Conservation (phyloP, 2,797 vertebrate species). For the Crenuchus spilurus region DNA sequence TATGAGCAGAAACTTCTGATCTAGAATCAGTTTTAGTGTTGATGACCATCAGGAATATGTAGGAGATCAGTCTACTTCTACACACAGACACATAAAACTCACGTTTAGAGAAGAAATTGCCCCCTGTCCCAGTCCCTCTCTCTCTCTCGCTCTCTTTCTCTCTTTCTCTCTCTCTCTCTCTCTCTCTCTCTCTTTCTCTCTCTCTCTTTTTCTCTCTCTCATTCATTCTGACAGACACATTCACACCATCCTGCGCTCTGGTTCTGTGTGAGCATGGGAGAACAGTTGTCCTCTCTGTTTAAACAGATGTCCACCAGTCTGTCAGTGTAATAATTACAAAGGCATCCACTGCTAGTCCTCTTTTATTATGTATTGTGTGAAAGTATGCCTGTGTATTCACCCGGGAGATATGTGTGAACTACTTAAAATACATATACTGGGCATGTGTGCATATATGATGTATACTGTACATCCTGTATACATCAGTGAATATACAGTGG, state of each 20-base stretch:
- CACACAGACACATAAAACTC: too few relatives aligned
- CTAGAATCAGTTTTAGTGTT: too few relatives aligned
- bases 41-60: too few relatives aligned
- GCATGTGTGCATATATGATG: too few relatives aligned
- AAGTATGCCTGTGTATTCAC: constrained; percentile 1
- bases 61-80: too few relatives aligned
- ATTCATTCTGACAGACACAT: not conserved
- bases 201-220: not conserved
- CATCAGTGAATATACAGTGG: too few relatives aligned
- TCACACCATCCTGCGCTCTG: not conserved
- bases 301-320: not conserved
- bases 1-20: too few relatives aligned
- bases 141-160: not conserved
- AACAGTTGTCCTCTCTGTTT: not conserved
- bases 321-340: constrained; percentile 3
- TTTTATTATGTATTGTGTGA: not conserved
- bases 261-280: not conserved
- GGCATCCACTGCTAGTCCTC: not conserved
- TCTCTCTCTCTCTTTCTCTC: not conserved
- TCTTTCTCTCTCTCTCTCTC: not conserved
- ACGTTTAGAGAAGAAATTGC: too few relatives aligned
- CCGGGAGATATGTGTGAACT: not conserved
- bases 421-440: too few relatives aligned
- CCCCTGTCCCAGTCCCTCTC: not conserved
- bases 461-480: too few relatives aligned